These are phyloP conservation scores for Paradoxurus hermaphroditus DNA, from an alignment of 2,113 vertebrate genomes.

Conservation along the genomic window DNA sequence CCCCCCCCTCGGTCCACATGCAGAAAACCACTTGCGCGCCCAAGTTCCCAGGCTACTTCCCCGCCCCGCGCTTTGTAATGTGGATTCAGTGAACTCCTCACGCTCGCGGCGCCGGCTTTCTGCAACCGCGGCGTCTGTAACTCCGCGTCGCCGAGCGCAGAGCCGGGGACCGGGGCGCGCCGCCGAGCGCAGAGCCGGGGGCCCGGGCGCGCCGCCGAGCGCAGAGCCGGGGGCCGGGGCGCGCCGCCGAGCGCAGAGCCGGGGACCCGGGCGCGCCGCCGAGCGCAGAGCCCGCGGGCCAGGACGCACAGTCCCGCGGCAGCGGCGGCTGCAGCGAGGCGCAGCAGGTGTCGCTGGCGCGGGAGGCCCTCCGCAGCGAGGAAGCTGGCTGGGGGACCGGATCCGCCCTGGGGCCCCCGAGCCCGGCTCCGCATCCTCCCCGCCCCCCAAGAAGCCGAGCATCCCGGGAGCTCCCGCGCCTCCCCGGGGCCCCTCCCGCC, in stretches of 20 bases:
- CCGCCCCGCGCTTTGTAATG: background rate
- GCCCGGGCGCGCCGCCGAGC: background rate
- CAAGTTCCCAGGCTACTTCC: background rate
- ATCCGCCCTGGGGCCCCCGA: background rate
- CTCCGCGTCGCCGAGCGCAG: background rate
- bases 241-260: too few species aligned
- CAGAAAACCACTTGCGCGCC: background rate
- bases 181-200: background rate
- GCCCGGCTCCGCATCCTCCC: too few species aligned
- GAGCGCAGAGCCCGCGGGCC: background rate
- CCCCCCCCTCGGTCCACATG: background rate
- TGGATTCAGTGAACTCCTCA: background rate
- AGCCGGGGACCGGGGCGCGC: too few species aligned
- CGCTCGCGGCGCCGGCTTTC: background rate
- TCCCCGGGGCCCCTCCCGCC: accelerated
- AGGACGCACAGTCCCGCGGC: background rate
- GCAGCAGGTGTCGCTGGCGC: background rate
- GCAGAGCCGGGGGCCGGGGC: too few species aligned
- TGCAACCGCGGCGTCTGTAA: accelerated
- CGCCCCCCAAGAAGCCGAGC: background rate
- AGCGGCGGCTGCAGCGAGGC: background rate
- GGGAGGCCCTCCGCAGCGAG: background rate
- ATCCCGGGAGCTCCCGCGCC: background rate
- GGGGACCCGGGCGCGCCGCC: background rate
- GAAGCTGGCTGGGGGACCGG: background rate